These are phyloP conservation scores for Enchytraeus crypticus DNA, from an alignment of 2,888 invertebrate species.

Conservation along the genomic window DNA sequence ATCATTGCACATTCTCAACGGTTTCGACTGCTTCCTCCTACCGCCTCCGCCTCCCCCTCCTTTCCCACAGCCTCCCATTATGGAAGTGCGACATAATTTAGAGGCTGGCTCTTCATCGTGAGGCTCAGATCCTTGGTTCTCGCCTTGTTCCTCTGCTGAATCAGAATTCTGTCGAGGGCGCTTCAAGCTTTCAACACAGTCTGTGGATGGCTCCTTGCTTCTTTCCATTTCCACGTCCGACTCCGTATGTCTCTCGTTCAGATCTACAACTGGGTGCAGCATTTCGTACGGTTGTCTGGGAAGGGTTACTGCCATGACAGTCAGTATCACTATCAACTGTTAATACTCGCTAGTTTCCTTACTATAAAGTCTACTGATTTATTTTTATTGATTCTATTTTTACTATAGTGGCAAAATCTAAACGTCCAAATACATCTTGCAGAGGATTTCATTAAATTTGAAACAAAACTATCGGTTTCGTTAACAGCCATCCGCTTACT, in stretches of 20 bases:
- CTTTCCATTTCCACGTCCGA: background rate
- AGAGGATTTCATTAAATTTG: too few species aligned
- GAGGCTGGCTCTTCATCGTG: background rate
- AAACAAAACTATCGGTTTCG: too few species aligned
- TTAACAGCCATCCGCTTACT: too few species aligned
- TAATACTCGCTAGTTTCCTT: too few species aligned
- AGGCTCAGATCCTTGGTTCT: conserved; percentile 1
- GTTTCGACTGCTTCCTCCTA: conserved; percentile 43
- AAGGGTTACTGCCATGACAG: conserved; percentile 3
- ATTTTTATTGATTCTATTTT: too few species aligned
- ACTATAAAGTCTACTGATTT: too few species aligned
- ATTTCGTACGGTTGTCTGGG: conserved; percentile 1
- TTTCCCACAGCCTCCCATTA: too few species aligned
- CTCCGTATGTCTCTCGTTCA: background rate
- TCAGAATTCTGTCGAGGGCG: background rate
- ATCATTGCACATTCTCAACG: conserved; percentile 27
- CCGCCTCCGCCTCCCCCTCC: conserved; percentile 17
- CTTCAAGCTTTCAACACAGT: background rate
- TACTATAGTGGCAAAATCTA: too few species aligned
- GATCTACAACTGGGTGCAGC: too few species aligned
- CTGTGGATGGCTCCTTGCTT: background rate
- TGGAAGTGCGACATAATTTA: too few species aligned
- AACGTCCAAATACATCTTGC: too few species aligned
- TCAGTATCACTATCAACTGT: too few species aligned
- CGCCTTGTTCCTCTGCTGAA: background rate